phyloP scores from a whole-genome alignment of 2,888 invertebrate genomes.

The Mayetiola destructor region DNA sequence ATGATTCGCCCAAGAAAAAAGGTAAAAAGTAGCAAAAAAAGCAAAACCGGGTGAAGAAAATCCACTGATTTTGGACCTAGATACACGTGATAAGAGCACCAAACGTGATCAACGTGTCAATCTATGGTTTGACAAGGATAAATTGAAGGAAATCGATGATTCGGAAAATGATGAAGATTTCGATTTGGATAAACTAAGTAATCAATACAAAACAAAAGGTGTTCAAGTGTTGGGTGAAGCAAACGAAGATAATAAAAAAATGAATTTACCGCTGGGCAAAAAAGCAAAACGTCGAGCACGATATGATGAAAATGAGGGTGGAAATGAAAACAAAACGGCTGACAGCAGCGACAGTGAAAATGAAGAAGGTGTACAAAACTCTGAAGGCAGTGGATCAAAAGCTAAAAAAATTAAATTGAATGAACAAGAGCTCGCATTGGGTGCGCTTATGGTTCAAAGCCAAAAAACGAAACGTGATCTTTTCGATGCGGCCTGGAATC shows the following conservation, averaged over 20 bases:
- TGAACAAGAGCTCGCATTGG: conserved; percentile 82
- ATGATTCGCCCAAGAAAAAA: conserved; percentile 22
- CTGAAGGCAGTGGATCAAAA: conserved; percentile 40
- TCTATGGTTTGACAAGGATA: conserved; percentile 76
- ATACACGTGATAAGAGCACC: conserved; percentile 56
- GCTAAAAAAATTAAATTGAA: conserved; percentile 54
- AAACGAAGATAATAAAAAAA: conserved; percentile 11
- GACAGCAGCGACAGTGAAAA: conserved; percentile 13
- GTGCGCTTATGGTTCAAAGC: conserved; percentile 78
- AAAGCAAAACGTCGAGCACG: conserved; percentile 30
- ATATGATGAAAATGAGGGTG: conserved; percentile 21
- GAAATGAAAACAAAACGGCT: not conserved
- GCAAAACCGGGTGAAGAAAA: conserved; percentile 22
- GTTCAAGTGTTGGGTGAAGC: conserved; percentile 30
- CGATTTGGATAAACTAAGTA: conserved; percentile 67
- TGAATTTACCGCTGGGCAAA: conserved; percentile 24
- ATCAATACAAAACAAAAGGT: conserved; percentile 58
- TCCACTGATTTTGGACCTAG: conserved; percentile 67
- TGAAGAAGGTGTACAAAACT: conserved; percentile 45
- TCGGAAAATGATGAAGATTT: conserved; percentile 73
- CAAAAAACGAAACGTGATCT: conserved; percentile 82
- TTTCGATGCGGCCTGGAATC: conserved; percentile 81
- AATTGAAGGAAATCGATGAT: conserved; percentile 61
- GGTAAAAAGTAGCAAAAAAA: conserved; percentile 20
- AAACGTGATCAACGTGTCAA: conserved; percentile 64